Percentiles rank a stretch among this genome's conserved stretches.
These are phyloP conservation scores for Australoheros scitulus DNA, from an alignment of 2,113 vertebrate species.

Conservation along the genomic window DNA sequence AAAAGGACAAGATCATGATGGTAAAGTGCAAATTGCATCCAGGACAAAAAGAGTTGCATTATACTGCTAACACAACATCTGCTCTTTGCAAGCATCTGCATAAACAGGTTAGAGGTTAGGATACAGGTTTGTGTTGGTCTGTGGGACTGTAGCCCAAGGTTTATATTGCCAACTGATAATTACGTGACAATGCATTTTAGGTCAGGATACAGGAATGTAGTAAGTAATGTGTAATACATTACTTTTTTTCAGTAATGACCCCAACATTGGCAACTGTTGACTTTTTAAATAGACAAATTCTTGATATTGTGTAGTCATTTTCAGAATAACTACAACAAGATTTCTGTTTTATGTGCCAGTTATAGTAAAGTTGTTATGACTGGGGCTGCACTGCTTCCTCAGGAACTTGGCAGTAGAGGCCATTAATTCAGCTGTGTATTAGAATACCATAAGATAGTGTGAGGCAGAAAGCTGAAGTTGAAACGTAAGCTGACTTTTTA, in stretches of 20 bases:
- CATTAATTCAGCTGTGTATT: not conserved
- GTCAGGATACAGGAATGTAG: too few species aligned
- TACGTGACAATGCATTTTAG: too few species aligned
- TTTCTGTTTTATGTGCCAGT: not conserved
- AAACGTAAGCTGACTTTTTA: not conserved
- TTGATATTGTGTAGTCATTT: not conserved
- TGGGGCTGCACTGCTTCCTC: not conserved
- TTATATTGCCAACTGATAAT: too few species aligned
- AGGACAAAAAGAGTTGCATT: too few species aligned
- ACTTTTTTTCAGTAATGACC: not conserved
- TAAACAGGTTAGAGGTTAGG: too few species aligned
- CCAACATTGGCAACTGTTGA: not conserved
- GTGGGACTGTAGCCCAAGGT: too few species aligned
- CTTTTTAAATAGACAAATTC: not conserved
- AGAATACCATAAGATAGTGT: not conserved
- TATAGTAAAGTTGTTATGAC: not conserved
- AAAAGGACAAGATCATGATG: too few species aligned
- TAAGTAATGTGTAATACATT: not conserved
- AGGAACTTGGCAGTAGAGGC: not conserved
- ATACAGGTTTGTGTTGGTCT: too few species aligned
- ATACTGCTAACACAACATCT: too few species aligned
- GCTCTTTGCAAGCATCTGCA: too few species aligned
- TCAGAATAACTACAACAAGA: not conserved
- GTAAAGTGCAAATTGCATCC: too few species aligned
- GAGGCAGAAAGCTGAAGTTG: slow-evolving; percentile 1